A percentile compares a stretch with the other conserved stretches of the same genome.
These are phyloP conservation scores for Zoanthus solanderi DNA, from an alignment of 92 coral and sea anemone genomes.

Conservation along the genomic window DNA sequence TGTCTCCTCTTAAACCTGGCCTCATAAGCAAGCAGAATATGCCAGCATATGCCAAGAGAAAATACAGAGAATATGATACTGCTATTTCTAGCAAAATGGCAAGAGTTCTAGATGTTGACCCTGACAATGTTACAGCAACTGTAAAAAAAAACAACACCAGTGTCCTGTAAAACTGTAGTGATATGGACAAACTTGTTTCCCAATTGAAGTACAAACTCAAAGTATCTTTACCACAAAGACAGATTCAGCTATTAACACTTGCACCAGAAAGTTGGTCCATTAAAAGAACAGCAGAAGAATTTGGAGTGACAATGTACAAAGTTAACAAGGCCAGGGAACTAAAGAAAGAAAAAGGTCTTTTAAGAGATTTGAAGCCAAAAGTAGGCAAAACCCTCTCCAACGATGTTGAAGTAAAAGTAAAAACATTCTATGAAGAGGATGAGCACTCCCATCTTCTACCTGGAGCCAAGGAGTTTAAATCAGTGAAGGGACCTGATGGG, in stretches of 20 bases:
- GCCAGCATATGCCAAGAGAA: constrained; percentile 18
- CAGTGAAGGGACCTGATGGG: not conserved
- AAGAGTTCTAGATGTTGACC: not conserved
- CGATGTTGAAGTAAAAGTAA: not conserved
- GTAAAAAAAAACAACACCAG: not conserved
- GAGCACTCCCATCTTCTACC: constrained; percentile 30
- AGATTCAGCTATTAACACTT: constrained; percentile 1
- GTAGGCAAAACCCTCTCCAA: constrained; percentile 28
- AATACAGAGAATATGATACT: not conserved
- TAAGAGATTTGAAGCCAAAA: not conserved
- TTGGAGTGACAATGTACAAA: constrained; percentile 24
- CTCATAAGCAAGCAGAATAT: constrained; percentile 8
- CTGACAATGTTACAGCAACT: not conserved
- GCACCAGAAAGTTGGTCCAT: constrained; percentile 37
- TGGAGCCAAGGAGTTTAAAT: not conserved
- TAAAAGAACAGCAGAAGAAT: constrained; percentile 14
- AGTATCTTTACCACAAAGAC: not conserved
- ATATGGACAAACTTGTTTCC: constrained; percentile 10
- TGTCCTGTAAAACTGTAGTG: not conserved
- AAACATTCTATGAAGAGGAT: constrained; percentile 26
- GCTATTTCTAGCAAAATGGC: constrained; percentile 18
- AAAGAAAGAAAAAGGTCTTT: constrained; percentile 17
- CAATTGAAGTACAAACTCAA: not conserved
- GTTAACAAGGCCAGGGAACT: constrained; percentile 23
- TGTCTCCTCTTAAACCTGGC: not conserved